phyloP scores from a whole-genome alignment of 1,140 invertebrate genomes.

The Conus betulinus region DNA sequence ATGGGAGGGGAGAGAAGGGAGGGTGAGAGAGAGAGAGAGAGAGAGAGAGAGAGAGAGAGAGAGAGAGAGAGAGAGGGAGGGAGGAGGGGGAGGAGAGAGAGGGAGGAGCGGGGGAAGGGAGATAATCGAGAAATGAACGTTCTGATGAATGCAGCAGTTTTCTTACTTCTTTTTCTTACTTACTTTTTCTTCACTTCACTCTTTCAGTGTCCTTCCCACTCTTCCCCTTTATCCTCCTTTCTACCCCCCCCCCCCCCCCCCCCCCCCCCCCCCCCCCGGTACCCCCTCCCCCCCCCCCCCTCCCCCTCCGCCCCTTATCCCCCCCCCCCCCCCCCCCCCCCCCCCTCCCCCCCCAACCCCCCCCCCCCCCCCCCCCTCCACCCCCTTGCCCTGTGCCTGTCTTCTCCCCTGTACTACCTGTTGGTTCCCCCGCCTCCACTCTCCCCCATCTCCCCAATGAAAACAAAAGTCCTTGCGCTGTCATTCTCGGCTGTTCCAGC shows the following conservation, averaged over 20 bases:
- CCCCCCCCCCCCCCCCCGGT: neutral
- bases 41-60: neutral
- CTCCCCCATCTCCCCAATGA: too few species aligned
- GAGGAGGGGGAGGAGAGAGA: neutral
- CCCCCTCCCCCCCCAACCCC: too few species aligned
- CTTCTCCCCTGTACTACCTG: too few species aligned
- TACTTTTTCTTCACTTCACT: neutral
- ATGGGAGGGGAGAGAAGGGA: slow-evolving; percentile 1
- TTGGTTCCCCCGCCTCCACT: too few species aligned
- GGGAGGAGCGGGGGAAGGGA: neutral
- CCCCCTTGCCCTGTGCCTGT: neutral
- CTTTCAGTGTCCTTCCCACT: too few species aligned
- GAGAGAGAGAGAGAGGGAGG: neutral
- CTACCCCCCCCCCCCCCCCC: neutral
- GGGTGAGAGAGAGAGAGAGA: neutral
- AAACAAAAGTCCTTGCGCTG: too few species aligned
- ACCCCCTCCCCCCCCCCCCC: neutral
- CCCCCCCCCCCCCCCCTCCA: neutral
- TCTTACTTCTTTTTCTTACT: too few species aligned
- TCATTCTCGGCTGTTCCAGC: too few species aligned
- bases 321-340: neutral
- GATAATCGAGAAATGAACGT: too few species aligned
- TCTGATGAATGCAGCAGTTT: too few species aligned
- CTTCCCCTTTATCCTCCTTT: neutral
- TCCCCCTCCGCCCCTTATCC: neutral